Percentiles rank a stretch among this genome's conserved stretches.
Conservation (phyloP, 1,140 invertebrate species). For the Nephotettix cincticeps region DNA sequence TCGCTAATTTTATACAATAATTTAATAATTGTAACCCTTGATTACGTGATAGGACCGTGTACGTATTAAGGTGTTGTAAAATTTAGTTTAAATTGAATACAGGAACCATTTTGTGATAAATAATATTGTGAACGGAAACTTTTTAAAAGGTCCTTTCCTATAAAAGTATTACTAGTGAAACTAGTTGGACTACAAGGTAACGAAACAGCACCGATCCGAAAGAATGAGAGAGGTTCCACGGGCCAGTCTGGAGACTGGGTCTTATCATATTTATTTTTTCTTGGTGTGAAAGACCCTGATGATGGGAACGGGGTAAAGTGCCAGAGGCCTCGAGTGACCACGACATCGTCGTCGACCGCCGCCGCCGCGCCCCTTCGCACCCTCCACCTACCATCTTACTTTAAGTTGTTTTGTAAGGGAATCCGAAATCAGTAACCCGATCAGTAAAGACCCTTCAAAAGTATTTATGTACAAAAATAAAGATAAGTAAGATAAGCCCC, state of each 20-base stretch:
- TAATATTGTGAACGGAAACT: no score
- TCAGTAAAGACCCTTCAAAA: background rate
- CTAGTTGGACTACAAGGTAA: no score
- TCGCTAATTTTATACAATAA: no score
- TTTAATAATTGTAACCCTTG: no score
- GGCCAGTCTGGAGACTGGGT: constrained; percentile 15
- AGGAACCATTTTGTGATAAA: no score
- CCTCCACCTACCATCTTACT: background rate
- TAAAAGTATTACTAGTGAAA: no score
- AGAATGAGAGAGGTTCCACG: constrained; percentile 2
- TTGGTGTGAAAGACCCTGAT: constrained; percentile 34
- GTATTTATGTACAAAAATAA: constrained; percentile 13
- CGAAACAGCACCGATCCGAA: background rate
- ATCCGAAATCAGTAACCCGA: background rate
- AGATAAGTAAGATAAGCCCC: background rate
- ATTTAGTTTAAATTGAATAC: no score
- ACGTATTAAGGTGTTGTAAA: no score
- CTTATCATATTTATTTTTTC: constrained; percentile 31
- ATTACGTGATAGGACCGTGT: no score
- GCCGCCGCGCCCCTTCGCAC: background rate
- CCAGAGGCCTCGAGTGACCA: background rate
- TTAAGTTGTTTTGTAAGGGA: constrained; percentile 15
- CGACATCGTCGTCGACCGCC: background rate
- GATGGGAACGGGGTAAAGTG: constrained; percentile 35
- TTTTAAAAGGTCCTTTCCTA: no score